phyloP scores from a whole-genome alignment of 1,140 invertebrate species.

The Euschistus heros region DNA sequence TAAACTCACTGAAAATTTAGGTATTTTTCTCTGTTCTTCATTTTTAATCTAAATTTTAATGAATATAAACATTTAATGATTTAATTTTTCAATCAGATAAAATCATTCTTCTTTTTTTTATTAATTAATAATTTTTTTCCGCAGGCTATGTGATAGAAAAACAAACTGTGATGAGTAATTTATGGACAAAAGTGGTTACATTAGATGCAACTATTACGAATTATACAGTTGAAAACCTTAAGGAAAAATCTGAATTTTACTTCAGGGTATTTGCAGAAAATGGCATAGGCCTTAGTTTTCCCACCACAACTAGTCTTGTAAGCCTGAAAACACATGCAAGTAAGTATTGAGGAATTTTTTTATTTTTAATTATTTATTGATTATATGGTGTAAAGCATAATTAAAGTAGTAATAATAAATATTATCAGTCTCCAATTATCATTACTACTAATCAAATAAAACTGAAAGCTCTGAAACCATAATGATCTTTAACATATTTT shows the following conservation, averaged over 20 bases:
- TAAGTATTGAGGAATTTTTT: slow-evolving; percentile 44
- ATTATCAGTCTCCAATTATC: too few species aligned
- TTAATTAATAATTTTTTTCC: slow-evolving; percentile 11
- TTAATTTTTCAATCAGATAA: too few species aligned
- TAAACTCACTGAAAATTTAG: too few species aligned
- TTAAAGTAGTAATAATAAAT: too few species aligned
- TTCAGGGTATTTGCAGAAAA: slow-evolving; percentile 92
- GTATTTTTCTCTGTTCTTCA: too few species aligned
- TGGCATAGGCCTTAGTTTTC: slow-evolving; percentile 68
- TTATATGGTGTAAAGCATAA: too few species aligned
- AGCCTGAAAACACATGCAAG: slow-evolving; percentile 88
- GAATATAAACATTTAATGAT: too few species aligned
- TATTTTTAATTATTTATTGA: too few species aligned
- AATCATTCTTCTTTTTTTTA: neutral
- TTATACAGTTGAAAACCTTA: slow-evolving; percentile 75
- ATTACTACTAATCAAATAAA: too few species aligned
- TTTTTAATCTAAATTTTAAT: too few species aligned
- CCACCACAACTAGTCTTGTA: slow-evolving; percentile 65
- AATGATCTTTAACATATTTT: too few species aligned
- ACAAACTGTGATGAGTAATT: slow-evolving; percentile 54
- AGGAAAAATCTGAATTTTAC: slow-evolving; percentile 76
- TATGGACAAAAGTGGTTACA: slow-evolving; percentile 84
- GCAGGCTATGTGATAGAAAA: slow-evolving; percentile 88
- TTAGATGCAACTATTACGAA: slow-evolving; percentile 63
- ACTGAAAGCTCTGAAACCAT: too few species aligned